Conservation (phyloP, 2,797 vertebrate species). For the Holocentrus rufus region DNA sequence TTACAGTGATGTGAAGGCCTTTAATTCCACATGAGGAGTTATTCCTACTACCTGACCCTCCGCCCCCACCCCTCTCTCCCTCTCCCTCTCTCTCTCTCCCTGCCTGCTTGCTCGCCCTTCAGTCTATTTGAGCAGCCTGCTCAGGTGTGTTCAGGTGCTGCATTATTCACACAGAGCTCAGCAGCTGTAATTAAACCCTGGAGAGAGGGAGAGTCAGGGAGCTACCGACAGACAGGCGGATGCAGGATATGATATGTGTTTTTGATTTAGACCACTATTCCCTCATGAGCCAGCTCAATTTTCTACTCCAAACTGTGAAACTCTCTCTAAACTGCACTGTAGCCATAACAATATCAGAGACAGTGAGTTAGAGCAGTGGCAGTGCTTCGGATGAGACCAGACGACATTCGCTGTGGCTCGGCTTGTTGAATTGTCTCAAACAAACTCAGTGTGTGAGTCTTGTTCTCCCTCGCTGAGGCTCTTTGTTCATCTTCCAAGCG, state of each 20-base stretch:
- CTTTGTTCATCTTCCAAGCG: too few relatives aligned
- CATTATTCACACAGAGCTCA: slow-evolving; percentile 51
- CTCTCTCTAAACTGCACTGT: not conserved
- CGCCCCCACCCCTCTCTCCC: not conserved
- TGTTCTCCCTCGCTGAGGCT: too few relatives aligned
- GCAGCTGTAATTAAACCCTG: slow-evolving; percentile 58
- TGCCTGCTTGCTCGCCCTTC: slow-evolving; percentile 1
- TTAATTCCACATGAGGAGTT: too few relatives aligned
- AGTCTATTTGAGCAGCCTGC: slow-evolving; percentile 4
- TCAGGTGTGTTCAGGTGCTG: slow-evolving; percentile 55
- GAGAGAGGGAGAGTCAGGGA: slow-evolving; percentile 19
- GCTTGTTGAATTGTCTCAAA: too few relatives aligned
- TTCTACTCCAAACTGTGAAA: slow-evolving; percentile 13
- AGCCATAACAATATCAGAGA: too few relatives aligned
- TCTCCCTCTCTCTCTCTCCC: slow-evolving; percentile 17
- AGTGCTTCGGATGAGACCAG: not conserved
- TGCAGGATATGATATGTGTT: slow-evolving; percentile 29
- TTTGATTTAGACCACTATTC: slow-evolving; percentile 28
- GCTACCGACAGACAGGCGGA: slow-evolving; percentile 9
- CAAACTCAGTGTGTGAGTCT: too few relatives aligned
- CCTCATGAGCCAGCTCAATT: slow-evolving; percentile 29
- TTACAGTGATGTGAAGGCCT: too few relatives aligned
- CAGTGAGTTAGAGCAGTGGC: not conserved
- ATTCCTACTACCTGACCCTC: too few relatives aligned
- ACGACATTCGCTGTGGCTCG: too few relatives aligned